Base-by-base conservation (phyloP, 2,797 vertebrate species). In the Urocyon cinereoargenteus region DNA sequence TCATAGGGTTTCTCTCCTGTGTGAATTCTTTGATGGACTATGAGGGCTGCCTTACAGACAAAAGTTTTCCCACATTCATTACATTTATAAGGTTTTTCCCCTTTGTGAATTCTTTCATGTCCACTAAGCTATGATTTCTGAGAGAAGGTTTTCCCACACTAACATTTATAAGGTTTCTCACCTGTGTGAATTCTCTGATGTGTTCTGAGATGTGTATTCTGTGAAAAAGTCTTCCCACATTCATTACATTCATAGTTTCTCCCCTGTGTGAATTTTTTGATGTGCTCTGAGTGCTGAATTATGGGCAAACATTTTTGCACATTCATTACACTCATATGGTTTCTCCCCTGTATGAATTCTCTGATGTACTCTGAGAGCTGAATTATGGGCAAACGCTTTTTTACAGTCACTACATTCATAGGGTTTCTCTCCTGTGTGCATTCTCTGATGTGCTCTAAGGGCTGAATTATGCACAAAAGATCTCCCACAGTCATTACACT, bases 1-100 rank as follows among this genome's bases (percentile, higher is more conserved):
- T 92, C 68, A 40, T 92, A 95, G 2, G 93, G 96, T 72, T 92
- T 96, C 64, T 96, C 96, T 51, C 96, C 96, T 57, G 86, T 96
- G 64, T 96, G 96, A 93, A 93, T 91, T 78, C 94, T 96, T 24
- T 86, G 92, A 86, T 96, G 96, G 31, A 84, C 90, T 53, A 51
- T 73, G 57, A 96, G 96, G 3, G 92, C 81, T 49, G 89, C 85
- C 34, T 81, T 94, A 61, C 92, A 85, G 19, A 83, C 57, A 55
- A 92, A 97, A 12, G 85, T 66, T 79, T 96, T 97, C 45, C 85
- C 86, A 90, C 96, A 96, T 78, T n/a, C n/a, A 40, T 61, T 85
- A 81, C 96, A 97, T 57, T 85, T 72, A 86, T 90, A 96, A 13
- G 73, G 96, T 26, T 95, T 96, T 1, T 92, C 95, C 22, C 78